These are phyloP conservation scores for Tetrapedia diversipes DNA, from an alignment of 2,888 invertebrate genomes.

Conservation along the genomic window DNA sequence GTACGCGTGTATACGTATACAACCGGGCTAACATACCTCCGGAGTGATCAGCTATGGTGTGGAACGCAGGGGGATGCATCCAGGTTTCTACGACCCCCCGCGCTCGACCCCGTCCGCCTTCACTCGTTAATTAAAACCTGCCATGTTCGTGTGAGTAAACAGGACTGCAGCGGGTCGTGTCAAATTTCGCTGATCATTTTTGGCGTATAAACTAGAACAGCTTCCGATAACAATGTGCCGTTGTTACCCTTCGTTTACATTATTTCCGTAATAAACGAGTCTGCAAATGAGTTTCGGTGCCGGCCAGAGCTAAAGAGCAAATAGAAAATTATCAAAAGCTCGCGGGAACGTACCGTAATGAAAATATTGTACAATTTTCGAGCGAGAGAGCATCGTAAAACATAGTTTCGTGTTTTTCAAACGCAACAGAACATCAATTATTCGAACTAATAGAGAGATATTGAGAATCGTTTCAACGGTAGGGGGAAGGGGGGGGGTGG, in stretches of 20 bases:
- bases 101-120: conserved; percentile 16
- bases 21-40: conserved; percentile 62
- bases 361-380: too few species aligned
- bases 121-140: conserved; percentile 77
- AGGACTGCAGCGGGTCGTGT: conserved; percentile 36
- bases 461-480: too few species aligned
- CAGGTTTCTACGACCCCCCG: conserved; percentile 45
- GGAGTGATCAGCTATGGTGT: conserved; percentile 64
- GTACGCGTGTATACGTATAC: conserved; percentile 44
- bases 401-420: too few species aligned
- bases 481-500: too few species aligned
- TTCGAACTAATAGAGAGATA: too few species aligned
- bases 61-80: conserved; percentile 53
- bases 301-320: too few species aligned
- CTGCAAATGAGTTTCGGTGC: neutral
- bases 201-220: conserved; percentile 25
- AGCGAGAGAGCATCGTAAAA: too few species aligned
- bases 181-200: conserved; percentile 62
- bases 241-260: conserved; percentile 16
- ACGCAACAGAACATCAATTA: too few species aligned
- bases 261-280: neutral
- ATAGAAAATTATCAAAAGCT: neutral
- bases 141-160: conserved; percentile 47
- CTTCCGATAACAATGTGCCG: conserved; percentile 26
- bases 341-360: too few species aligned